Base-by-base conservation (phyloP, 2,888 invertebrate genomes). In the Protonemura montana region DNA sequence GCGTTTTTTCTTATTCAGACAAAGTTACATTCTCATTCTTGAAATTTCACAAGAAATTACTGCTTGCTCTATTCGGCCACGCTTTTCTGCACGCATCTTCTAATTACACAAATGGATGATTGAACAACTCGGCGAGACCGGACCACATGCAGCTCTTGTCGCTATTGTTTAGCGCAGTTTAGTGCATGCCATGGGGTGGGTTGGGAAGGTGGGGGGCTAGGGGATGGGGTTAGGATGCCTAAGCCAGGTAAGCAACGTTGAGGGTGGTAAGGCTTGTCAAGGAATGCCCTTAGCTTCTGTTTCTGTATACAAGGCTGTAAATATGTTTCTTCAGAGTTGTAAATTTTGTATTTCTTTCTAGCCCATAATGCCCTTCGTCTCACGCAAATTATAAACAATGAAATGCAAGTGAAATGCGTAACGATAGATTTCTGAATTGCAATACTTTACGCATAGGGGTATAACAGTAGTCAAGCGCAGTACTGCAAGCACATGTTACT, bases 341-440 rank as follows among this genome's bases (percentile, higher is more conserved):
- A 59, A 59, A 59, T 59, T 59, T 59, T 13, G 16, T 16, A 59
- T 59, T 21, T 59, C 16, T 59, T 59, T 10, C 59, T 3, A 21
- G 13, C 7, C 59, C 13, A 41, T 41, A 41, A 21, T 3, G 35
- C 35, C 21, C 6, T 59, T 59, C 59, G 59, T 59, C 59, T 59
- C 59, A 59, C 59, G 59, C 59, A 59, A 2, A 59, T 59, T 59
- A 59, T 13, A 59, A 59, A 59, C 59, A 59, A 59, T 59, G 59
- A 10, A 21, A 21, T 59, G 59, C 21, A 59, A 3, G 59, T 59
- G 7, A 59, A 81, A 81, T 5, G 28, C 26, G 30, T 81, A 30
- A 81, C 81, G 30, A 81, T 81, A 81, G 81, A 81, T 81, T 81
- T 81, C 30, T 21, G 5, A 27, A 30, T 81, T 10, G 81, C 81